These are phyloP conservation scores for Linnaemya vulpina DNA, from an alignment of 2,888 invertebrate species.

Conservation along the genomic window DNA sequence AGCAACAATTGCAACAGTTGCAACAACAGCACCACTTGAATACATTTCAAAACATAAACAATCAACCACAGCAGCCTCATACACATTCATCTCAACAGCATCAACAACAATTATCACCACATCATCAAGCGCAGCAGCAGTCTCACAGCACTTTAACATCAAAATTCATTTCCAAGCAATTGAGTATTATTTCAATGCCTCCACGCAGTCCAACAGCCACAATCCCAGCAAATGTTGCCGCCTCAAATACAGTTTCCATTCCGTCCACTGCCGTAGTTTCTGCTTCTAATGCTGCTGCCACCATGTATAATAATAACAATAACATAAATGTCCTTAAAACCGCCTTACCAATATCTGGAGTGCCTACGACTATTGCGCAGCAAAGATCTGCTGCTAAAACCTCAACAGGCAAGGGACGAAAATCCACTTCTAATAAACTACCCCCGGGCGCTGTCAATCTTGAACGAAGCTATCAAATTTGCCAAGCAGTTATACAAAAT, in stretches of 20 bases:
- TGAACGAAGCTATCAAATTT: slow-evolving; percentile 97
- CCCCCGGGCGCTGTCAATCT: slow-evolving; percentile 96
- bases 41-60: slow-evolving; percentile 67
- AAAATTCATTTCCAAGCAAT: slow-evolving; percentile 80
- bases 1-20: slow-evolving; percentile 63
- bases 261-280: slow-evolving; percentile 75
- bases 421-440: slow-evolving; percentile 86
- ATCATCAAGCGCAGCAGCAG: slow-evolving; percentile 71
- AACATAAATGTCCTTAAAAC: slow-evolving; percentile 73
- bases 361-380: slow-evolving; percentile 82
- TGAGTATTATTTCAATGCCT: slow-evolving; percentile 81
- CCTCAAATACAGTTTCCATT: slow-evolving; percentile 75
- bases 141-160: slow-evolving; percentile 64
- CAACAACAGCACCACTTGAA: slow-evolving; percentile 67
- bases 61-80: slow-evolving; percentile 67
- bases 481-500: slow-evolving; percentile 95
- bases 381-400: slow-evolving; percentile 79
- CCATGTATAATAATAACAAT: slow-evolving; percentile 60
- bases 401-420: slow-evolving; percentile 81
- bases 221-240: slow-evolving; percentile 75
- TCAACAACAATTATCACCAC: slow-evolving; percentile 70
- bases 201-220: slow-evolving; percentile 74
- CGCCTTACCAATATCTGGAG: slow-evolving; percentile 78
- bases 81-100: slow-evolving; percentile 58
- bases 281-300: slow-evolving; percentile 60